phyloP scores from a whole-genome alignment of 2,113 vertebrate species.

The Muscicapa adusta region DNA sequence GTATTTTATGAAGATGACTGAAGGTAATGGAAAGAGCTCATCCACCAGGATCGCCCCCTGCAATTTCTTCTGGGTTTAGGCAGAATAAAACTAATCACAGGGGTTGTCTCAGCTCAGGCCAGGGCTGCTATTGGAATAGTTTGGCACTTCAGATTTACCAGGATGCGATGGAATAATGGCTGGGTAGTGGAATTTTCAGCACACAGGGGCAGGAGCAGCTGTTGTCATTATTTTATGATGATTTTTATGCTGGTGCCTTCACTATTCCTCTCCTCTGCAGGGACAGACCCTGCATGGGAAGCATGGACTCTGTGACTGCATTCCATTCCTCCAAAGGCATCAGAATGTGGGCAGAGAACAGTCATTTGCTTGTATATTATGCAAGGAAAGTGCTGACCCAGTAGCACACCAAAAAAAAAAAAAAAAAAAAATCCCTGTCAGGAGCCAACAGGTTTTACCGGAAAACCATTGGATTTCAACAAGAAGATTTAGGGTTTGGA shows the following conservation, averaged over 20 bases:
- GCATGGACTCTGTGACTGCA: not conserved
- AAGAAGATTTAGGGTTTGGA: not conserved
- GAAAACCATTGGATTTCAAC: not conserved
- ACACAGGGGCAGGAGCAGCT: not conserved
- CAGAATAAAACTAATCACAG: not conserved
- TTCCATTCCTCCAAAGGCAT: not conserved
- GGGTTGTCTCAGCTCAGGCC: not conserved
- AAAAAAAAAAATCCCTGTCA: not conserved
- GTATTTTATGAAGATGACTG: not conserved
- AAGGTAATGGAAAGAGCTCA: not conserved
- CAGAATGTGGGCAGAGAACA: not conserved
- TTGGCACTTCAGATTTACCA: not conserved
- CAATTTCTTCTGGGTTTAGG: not conserved
- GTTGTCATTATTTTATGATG: not conserved
- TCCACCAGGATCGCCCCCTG: not conserved
- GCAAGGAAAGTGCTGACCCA: not conserved
- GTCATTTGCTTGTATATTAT: not conserved
- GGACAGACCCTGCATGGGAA: not conserved
- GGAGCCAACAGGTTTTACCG: not conserved
- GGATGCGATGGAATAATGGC: not conserved
- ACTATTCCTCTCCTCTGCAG: fast-evolving
- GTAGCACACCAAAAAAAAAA: not conserved
- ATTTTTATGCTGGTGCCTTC: not conserved
- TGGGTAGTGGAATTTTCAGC: not conserved
- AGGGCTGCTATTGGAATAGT: not conserved